These are phyloP conservation scores for Anorthoa munda DNA, from an alignment of 2,888 invertebrate species.

Conservation along the genomic window DNA sequence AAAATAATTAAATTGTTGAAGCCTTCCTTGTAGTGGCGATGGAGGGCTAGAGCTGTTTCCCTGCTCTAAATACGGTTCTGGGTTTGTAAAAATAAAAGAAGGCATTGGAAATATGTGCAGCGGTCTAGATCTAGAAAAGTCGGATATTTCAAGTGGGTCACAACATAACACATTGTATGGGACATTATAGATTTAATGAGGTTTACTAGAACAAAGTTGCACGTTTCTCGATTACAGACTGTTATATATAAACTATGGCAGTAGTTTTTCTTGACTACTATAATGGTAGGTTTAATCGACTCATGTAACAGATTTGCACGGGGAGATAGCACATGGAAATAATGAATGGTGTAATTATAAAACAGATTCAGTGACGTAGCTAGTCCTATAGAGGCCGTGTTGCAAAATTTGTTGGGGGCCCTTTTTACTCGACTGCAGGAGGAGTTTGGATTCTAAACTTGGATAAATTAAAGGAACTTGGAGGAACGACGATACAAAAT, in stretches of 20 bases:
- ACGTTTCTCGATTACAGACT: constrained; percentile 4
- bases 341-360: neutral
- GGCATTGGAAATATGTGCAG: constrained; percentile 50
- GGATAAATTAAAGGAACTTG: no score
- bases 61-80: no score
- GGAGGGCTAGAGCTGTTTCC: no score
- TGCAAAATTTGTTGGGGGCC: no score
- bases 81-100: constrained; percentile 53
- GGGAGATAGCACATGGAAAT: no score
- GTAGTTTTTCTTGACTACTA: neutral
- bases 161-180: neutral
- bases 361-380: neutral
- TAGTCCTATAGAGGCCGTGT: no score
- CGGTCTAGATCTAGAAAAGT: constrained; percentile 29
- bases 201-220: neutral
- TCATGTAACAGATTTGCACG: neutral
- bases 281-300: neutral
- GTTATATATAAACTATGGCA: neutral
- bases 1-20: no score
- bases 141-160: constrained; percentile 12
- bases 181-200: neutral
- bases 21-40: no score
- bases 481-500: no score
- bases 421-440: no score
- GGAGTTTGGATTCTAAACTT: no score